phyloP scores from a whole-genome alignment of 2,888 invertebrate species.

The Leptinotarsa rubiginosa region DNA sequence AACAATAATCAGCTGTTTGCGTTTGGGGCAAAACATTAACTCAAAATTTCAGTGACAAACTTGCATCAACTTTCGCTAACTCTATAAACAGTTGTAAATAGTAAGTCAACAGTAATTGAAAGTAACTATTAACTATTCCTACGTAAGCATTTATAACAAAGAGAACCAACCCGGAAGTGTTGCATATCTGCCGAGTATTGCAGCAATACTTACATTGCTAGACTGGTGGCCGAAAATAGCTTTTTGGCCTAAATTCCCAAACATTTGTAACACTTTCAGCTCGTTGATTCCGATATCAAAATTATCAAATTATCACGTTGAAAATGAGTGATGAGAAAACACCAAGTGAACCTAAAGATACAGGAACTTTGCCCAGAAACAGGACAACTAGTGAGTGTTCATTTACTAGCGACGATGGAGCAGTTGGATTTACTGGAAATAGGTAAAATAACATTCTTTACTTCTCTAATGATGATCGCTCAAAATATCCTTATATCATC shows the following conservation, averaged over 20 bases:
- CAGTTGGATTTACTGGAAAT: constrained; percentile 53
- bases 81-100: neutral
- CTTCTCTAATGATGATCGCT: neutral
- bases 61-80: neutral
- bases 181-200: neutral
- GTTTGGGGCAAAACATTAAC: constrained; percentile 1
- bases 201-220: constrained; percentile 41
- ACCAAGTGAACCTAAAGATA: constrained; percentile 52
- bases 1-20: constrained; percentile 19
- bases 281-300: neutral
- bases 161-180: constrained; percentile 19
- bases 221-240: constrained; percentile 52
- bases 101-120: neutral
- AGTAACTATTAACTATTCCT: neutral
- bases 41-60: constrained; percentile 10
- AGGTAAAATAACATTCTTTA: constrained; percentile 49
- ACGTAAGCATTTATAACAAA: neutral
- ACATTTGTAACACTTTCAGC: constrained; percentile 40
- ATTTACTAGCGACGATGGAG: constrained; percentile 61
- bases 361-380: constrained; percentile 53
- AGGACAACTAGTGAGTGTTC: constrained; percentile 64
- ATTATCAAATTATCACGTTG: constrained; percentile 6
- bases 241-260: constrained; percentile 49
- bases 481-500: neutral
- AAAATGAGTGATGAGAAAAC: constrained; percentile 48